Conservation (phyloP, 2,888 invertebrate genomes). For the Dicycla oo region DNA sequence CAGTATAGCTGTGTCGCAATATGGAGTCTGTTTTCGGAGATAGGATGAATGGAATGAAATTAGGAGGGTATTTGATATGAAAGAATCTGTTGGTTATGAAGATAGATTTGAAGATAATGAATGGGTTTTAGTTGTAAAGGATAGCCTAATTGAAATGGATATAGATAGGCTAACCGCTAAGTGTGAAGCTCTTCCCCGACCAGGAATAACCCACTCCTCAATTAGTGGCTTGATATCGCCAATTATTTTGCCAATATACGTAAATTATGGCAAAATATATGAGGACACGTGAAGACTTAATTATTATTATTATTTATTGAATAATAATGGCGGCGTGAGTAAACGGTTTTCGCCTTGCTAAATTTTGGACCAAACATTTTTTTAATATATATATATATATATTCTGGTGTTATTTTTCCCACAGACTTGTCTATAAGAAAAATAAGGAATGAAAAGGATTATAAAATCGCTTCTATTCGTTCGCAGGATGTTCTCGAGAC, state of each 20-base stretch:
- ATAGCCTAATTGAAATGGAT: background rate
- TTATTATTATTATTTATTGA: no score
- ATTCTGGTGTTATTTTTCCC: background rate
- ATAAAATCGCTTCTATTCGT: background rate
- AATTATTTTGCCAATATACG: background rate
- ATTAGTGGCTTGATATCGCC: background rate
- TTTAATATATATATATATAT: background rate
- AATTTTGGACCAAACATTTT: background rate
- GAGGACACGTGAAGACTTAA: background rate
- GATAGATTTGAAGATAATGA: background rate
- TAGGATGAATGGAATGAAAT: conserved; percentile 17
- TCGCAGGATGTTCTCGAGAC: background rate
- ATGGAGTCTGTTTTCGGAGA: conserved; percentile 21
- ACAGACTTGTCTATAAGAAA: no score
- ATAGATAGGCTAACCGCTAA: background rate
- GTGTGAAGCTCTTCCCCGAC: background rate
- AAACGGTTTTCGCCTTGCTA: background rate
- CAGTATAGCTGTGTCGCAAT: conserved; percentile 9
- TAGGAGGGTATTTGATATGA: background rate
- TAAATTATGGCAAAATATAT: background rate
- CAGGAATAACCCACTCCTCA: background rate
- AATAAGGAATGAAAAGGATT: background rate
- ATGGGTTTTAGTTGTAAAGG: background rate
- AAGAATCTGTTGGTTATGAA: background rate
- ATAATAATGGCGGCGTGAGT: background rate